Base-by-base conservation (phyloP, 2,888 invertebrate genomes). In the Pollenia griseotomentosa region DNA sequence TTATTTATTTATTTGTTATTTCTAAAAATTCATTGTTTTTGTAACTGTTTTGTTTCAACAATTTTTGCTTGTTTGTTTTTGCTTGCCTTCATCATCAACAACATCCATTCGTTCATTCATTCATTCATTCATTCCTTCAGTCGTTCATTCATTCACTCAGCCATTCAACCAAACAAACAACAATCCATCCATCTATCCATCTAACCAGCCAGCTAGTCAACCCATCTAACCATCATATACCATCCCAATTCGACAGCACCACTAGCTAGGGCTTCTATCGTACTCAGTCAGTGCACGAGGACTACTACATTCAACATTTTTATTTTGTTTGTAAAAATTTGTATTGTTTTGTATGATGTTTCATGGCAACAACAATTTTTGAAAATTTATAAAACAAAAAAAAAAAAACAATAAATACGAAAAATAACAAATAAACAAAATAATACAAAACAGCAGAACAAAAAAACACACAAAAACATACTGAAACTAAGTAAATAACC, bases 1-100 rank as follows among this genome's bases (percentile, higher is more conserved):
- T 84, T 85, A 86, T 83, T 85, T 86, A 86, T 86, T 83, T 86
- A 86, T 83, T 86, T 86, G 86, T 86, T 86, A 86, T 86, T 86
- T 81, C 86, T 86, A 83, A 86, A 86, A 86, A 86, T 81, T 86
- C 86, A 86, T 86, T 86, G 86, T 86, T 86, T 81, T 86, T 86
- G 83, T 83, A 81, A 81, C 86, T 86, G 86, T 86, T 86, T 83
- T 86, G 86, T 86, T 86, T 86, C 86, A 83, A 83, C 77, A 83
- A 66, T 86, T 86, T 83, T 80, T 83, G 79, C 75, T 83, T 83
- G 83, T 83, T 83, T 86, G 75, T 75, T 85, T 86, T 86, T 86
- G 86, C 83, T 86, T 83, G 86, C 83, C 86, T 81, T 80, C 83
- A 86, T 70, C 73, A 73, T 57, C 85, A 78, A 55, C 82, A 85